Percentiles rank a stretch among this genome's conserved stretches.
phyloP scores from a whole-genome alignment of 2,888 invertebrate genomes.

The Octonoba sinensis region DNA sequence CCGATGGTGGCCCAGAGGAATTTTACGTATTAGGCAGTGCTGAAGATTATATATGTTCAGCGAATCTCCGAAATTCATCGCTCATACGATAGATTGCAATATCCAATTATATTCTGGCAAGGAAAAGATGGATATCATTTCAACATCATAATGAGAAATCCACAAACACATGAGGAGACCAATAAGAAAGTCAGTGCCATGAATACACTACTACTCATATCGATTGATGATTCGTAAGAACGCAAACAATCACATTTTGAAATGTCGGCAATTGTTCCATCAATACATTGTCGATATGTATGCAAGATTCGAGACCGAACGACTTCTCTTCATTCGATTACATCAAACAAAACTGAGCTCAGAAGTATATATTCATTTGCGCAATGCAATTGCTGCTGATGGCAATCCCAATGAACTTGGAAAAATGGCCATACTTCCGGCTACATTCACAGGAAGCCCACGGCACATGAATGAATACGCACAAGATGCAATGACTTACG shows the following conservation, averaged over 20 bases:
- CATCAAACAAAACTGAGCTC: neutral
- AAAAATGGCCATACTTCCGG: neutral
- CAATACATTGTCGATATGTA: constrained; percentile 13
- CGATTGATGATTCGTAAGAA: too few relatives aligned
- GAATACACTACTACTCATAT: neutral
- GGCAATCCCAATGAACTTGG: neutral
- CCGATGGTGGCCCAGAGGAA: constrained; percentile 38
- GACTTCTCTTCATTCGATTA: too few relatives aligned
- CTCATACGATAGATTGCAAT: neutral
- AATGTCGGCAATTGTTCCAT: neutral
- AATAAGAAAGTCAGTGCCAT: neutral
- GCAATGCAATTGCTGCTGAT: neutral
- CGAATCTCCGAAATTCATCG: constrained; percentile 3
- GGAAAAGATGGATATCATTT: constrained; percentile 18
- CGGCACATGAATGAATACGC: too few relatives aligned
- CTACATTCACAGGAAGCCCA: too few relatives aligned
- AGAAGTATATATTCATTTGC: neutral
- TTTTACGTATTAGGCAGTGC: constrained; percentile 34
- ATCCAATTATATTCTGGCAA: constrained; percentile 5
- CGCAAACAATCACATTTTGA: neutral
- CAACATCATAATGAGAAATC: neutral
- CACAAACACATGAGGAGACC: neutral
- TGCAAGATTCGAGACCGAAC: neutral
- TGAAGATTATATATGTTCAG: constrained; percentile 40
- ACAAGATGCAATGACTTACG: too few relatives aligned